phyloP scores from a whole-genome alignment of 2,113 vertebrate genomes.

The Gnathonemus longibarbis region DNA sequence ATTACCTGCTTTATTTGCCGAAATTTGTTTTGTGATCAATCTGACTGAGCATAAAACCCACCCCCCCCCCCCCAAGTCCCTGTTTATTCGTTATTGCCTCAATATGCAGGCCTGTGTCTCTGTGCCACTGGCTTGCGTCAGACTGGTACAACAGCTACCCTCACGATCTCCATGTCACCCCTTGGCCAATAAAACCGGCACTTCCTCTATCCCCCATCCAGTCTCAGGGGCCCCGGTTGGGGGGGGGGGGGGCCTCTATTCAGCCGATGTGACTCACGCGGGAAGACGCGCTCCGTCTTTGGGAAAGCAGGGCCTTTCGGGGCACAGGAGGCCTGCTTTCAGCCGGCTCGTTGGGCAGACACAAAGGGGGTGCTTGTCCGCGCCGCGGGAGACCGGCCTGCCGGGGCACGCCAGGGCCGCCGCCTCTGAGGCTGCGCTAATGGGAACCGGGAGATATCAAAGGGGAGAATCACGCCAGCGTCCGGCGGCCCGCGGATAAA shows the following conservation, averaged over 20 bases:
- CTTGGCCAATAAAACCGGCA: constrained; percentile 1
- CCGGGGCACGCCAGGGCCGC: constrained; percentile 44
- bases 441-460: constrained; percentile 66
- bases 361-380: constrained; percentile 56
- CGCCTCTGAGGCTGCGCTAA: constrained; percentile 54
- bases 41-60: constrained; percentile 75
- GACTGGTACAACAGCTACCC: constrained; percentile 13
- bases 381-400: constrained; percentile 52
- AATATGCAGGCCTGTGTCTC: constrained; percentile 50
- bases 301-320: background rate
- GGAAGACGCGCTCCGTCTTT: background rate
- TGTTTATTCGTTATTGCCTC: constrained; percentile 73
- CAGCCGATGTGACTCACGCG: background rate
- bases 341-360: background rate
- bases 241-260: background rate
- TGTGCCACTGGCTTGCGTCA: constrained; percentile 35
- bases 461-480: constrained; percentile 63
- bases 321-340: background rate
- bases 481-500: constrained; percentile 60
- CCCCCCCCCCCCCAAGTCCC: constrained; percentile 54
- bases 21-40: constrained; percentile 98
- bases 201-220: background rate
- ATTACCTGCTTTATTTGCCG: constrained; percentile 98
- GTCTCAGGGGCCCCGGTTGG: background rate
- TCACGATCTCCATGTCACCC: background rate